Percentiles rank a stretch among this genome's conserved stretches.
phyloP scores from a whole-genome alignment of 1,140 invertebrate species.

The Drosophila trapezifrons region DNA sequence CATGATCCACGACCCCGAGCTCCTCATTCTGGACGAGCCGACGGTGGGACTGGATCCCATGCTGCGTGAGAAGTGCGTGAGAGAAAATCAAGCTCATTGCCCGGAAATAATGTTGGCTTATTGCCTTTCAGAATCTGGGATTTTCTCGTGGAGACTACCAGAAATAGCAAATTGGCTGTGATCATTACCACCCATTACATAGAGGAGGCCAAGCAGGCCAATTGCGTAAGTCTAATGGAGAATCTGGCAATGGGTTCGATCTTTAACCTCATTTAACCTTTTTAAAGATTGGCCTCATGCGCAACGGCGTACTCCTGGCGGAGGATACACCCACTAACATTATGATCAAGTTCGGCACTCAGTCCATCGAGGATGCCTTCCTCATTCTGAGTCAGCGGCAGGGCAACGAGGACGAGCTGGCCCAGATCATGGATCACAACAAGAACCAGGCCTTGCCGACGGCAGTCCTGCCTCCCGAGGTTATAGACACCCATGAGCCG shows the following conservation, averaged over 20 bases:
- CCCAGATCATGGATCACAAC: conserved; percentile 56
- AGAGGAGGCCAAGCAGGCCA: conserved; percentile 94
- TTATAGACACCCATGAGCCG: conserved; percentile 64
- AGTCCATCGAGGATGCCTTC: conserved; percentile 90
- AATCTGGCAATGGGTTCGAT: accelerated
- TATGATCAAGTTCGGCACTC: conserved; percentile 87
- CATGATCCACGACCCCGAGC: conserved; percentile 93
- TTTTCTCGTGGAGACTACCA: conserved; percentile 90
- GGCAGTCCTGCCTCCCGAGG: conserved; percentile 62
- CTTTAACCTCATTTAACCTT: not conserved
- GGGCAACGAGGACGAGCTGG: conserved; percentile 81
- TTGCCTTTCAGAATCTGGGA: conserved; percentile 92
- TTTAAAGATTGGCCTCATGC: conserved; percentile 93
- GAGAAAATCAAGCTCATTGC: not conserved
- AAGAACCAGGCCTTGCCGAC: conserved; percentile 55
- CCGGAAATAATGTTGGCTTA: not conserved
- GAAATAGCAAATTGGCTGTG: conserved; percentile 88
- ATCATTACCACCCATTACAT: conserved; percentile 98
- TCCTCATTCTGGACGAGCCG: conserved; percentile 96
- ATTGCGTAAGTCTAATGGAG: conserved; percentile 87
- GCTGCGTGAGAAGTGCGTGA: conserved; percentile 90
- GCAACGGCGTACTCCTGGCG: conserved; percentile 92
- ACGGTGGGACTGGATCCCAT: conserved; percentile 96
- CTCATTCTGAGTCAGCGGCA: conserved; percentile 88
- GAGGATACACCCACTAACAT: conserved; percentile 91